Conservation (phyloP, 2,888 invertebrate genomes). For the Lasiommata megera region DNA sequence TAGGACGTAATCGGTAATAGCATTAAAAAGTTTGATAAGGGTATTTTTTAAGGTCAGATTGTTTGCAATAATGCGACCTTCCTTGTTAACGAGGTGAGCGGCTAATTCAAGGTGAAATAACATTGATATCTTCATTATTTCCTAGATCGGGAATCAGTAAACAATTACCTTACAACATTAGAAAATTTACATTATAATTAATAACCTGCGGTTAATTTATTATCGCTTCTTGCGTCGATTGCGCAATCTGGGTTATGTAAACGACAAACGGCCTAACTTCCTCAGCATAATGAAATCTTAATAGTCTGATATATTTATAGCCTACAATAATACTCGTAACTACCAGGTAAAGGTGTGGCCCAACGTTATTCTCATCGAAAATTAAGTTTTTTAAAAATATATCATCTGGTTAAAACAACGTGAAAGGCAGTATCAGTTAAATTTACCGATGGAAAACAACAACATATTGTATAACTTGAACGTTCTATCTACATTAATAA, state of each 20-base stretch:
- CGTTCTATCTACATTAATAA: no score
- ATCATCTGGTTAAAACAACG: not conserved
- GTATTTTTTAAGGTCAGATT: constrained; percentile 50
- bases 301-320: constrained; percentile 2
- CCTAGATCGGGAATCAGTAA: constrained; percentile 15
- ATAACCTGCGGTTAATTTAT: constrained; percentile 48
- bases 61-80: constrained; percentile 69
- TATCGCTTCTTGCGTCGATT: constrained; percentile 5
- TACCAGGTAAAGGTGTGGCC: constrained; percentile 1
- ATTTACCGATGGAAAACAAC: not conserved
- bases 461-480: not conserved
- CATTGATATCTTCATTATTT: constrained; percentile 47
- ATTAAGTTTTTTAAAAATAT: not conserved
- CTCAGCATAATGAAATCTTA: constrained; percentile 3
- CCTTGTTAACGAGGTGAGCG: constrained; percentile 67
- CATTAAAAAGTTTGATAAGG: constrained; percentile 43
- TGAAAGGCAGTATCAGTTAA: not conserved
- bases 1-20: constrained; percentile 27
- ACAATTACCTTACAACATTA: not conserved
- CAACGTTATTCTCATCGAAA: not conserved
- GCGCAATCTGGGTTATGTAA: constrained; percentile 6
- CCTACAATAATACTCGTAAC: not conserved
- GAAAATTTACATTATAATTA: constrained; percentile 4
- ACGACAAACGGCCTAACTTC: not conserved
- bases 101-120: constrained; percentile 65